Evolutionary conservation across 2,888 invertebrate genomes (phyloP), one percentile per base, ranked within the genome.

Genomic region (Liodrosophila aerea): DNA sequence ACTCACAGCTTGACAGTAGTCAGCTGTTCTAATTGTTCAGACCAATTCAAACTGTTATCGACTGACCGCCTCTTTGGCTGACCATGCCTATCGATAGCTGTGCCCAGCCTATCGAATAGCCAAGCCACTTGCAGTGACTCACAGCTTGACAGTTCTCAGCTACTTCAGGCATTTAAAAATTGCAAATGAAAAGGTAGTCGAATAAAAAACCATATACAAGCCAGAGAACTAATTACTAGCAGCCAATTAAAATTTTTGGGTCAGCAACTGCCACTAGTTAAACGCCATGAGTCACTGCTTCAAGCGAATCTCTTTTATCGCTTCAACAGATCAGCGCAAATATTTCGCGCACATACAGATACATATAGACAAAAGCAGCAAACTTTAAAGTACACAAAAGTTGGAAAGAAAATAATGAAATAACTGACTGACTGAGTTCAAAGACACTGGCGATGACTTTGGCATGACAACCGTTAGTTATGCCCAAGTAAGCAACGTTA

Each of bases 391-490:
- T 12, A 45, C 39, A 37, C 8, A 40, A 44, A 13, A 45, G 13
- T 9, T 18, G 1, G 7, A 39, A 45, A 34, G 22, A 22, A 22
- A 22, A 22, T 22, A 22, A 44, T 44, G 33, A 56, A 54, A 47
- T 15, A 30, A 27, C 30, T 11, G 1, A 7, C 15, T 5, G 33
- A n/a, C n/a, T 18, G 54, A 53, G 83, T 76, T 82, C 76, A 77
- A 76, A 80, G 77, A 76, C 76, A 76, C 60, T 69, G 54, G 36
- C n/a, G 39, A 22, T 22, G 22, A 22, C 22, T 22, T 22, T 68
- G 58, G 59, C 66, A 70, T 58, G 63, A 56, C 44, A 73, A 73
- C 76, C 61, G 76, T 76, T 76, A 76, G 69, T 69, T 49, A 53
- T 65, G 62, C 44, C 40, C 52, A 66, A 77, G 61, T 70, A 45